Base-by-base conservation (phyloP, 1,140 invertebrate genomes). In the Lucilia sericata region DNA sequence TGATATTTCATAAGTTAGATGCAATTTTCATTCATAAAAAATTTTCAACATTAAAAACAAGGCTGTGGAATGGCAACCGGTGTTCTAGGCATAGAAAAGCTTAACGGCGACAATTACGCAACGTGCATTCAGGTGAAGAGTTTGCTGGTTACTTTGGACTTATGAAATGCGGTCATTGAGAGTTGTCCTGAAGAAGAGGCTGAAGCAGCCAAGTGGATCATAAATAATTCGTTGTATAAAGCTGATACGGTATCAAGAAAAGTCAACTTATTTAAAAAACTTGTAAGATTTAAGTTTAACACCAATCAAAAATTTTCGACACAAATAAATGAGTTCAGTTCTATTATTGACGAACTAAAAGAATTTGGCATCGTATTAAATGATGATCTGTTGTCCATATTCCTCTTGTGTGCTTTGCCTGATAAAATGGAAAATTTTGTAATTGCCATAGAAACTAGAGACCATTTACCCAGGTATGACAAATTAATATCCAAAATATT, bases 391-490 rank as follows among this genome's bases (percentile, higher is more conserved):
- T 25, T 85, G 5, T 70, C 51, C 12, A 80, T 81, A 5, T 17
- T 85, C 25, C 49, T 83, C 19, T 74, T 83, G 17, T 85, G 84
- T 21, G 36, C 13, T 51, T 51, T 85, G 47, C 84, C 84, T 5
- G 82, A 85, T 13, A 82, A 85, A 83, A 83, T 83, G 82, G 84
- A 85, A 47, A 83, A 47, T 70, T 85, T 85, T 51, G 84, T 85
- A 4, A 81, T 84, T 25, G 84, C 81, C 25, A 70, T 83, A 9
- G 82, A 85, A 34, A 83, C 74, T 42, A 60, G 84, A 25, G 84
- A 83, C 30, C n/a, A 25, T 30, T 70, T 85, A 55, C 84, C 84
- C 17, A 70, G 51, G 42, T 83, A 83, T 14, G 74, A 83, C 19
- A 19, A 85, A 17, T 60, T 85, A 76, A 75, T 70, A n/a, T 30